A percentile compares a stretch with the other conserved stretches of the same genome.
phyloP scores from a whole-genome alignment of 1,140 invertebrate genomes.

The Antheraea pernyi region DNA sequence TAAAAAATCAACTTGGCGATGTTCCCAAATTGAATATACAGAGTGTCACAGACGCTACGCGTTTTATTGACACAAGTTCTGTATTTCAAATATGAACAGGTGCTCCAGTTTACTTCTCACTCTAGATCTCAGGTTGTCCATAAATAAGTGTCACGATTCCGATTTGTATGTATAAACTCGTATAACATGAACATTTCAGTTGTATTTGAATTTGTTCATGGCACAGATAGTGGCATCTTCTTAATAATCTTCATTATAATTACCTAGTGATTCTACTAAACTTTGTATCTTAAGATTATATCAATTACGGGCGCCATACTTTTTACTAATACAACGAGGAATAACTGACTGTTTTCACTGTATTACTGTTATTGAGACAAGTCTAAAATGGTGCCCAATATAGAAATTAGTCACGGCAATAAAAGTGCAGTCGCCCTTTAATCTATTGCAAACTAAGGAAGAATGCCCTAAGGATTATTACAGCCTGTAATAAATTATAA shows the following conservation, averaged over 20 bases:
- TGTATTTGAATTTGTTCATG: not conserved
- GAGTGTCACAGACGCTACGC: too few relatives aligned
- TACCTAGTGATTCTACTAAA: not conserved
- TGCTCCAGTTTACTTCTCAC: too few relatives aligned
- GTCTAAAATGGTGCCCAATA: not conserved
- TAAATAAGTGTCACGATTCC: not conserved
- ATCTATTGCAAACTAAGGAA: not conserved
- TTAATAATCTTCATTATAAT: not conserved
- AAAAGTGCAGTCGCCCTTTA: not conserved
- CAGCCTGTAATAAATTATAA: too few relatives aligned
- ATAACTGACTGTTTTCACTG: not conserved
- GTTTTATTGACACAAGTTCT: too few relatives aligned
- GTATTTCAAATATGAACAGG: too few relatives aligned
- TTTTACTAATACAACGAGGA: not conserved
- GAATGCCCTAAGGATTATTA: too few relatives aligned
- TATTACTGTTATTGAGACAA: not conserved
- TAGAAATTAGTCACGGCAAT: conserved; percentile 2
- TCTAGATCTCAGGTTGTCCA: too few relatives aligned
- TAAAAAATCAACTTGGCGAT: too few relatives aligned
- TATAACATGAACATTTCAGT: not conserved
- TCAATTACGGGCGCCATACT: conserved; percentile 1
- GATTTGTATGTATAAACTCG: not conserved
- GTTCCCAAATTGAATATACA: too few relatives aligned
- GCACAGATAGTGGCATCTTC: not conserved
- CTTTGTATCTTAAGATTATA: not conserved